Conservation (phyloP, 2,888 invertebrate species). For the Euzophera pinguis region DNA sequence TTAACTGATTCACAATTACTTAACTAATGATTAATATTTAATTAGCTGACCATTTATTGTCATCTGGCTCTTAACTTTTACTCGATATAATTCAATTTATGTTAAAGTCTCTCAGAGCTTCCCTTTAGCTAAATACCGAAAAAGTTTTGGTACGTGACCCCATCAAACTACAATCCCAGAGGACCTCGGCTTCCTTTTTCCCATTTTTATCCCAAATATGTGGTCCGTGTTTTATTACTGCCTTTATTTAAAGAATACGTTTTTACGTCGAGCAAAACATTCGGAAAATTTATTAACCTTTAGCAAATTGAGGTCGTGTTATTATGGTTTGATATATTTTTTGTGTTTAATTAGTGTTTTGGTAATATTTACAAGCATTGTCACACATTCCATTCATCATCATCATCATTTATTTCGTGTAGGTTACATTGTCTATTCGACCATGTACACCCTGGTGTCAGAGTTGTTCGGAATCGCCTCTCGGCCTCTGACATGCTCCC, state of each 20-base stretch:
- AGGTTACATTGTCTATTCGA: too few relatives aligned
- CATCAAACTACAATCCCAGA: slow-evolving; percentile 49
- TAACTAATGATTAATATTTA: not conserved
- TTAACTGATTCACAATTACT: too few relatives aligned
- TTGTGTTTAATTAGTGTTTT: too few relatives aligned
- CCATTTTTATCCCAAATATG: slow-evolving; percentile 49
- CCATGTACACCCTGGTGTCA: too few relatives aligned
- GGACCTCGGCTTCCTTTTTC: slow-evolving; percentile 36
- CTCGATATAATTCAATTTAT: slow-evolving; percentile 41
- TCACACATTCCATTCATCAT: too few relatives aligned
- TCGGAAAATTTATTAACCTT: slow-evolving; percentile 5
- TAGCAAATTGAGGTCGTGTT: slow-evolving; percentile 8
- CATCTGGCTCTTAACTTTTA: slow-evolving; percentile 13
- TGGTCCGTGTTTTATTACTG: slow-evolving; percentile 54
- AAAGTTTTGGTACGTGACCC: slow-evolving; percentile 71
- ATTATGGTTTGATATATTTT: not conserved
- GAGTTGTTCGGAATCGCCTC: too few relatives aligned
- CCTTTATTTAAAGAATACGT: slow-evolving; percentile 49
- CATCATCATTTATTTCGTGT: too few relatives aligned
- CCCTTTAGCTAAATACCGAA: slow-evolving; percentile 64
- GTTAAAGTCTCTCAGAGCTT: slow-evolving; percentile 45
- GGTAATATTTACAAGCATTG: too few relatives aligned
- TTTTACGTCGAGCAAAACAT: slow-evolving; percentile 10
- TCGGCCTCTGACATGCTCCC: too few relatives aligned
- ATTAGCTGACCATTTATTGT: not conserved